Conservation (phyloP, 2,113 vertebrate genomes). For the Tychaedon coryphoeus region DNA sequence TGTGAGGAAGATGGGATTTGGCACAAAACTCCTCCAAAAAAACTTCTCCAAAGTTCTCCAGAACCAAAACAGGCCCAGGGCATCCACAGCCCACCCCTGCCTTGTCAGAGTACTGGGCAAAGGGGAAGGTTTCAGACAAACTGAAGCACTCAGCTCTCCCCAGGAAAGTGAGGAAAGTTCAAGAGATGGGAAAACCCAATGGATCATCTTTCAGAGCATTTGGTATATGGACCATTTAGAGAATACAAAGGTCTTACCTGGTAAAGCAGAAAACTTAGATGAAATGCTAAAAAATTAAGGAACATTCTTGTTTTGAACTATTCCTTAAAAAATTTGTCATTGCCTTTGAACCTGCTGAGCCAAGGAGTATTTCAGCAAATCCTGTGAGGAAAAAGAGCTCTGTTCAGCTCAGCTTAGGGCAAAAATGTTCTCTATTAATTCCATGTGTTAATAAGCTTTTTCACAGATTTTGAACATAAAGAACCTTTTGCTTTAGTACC, state of each 20-base stretch:
- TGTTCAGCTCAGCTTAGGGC: neutral
- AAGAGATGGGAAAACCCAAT: neutral
- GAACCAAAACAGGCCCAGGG: neutral
- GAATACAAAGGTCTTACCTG: neutral
- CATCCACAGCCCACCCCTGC: neutral
- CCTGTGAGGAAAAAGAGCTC: neutral
- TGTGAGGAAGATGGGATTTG: neutral
- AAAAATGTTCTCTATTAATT: neutral
- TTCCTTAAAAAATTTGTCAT: neutral
- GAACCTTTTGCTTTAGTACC: constrained; percentile 5
- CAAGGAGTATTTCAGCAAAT: neutral
- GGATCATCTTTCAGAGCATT: neutral
- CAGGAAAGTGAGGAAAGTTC: neutral
- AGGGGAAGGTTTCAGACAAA: neutral
- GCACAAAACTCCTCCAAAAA: neutral
- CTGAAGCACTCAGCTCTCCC: neutral
- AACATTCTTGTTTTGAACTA: neutral
- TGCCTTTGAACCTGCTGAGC: neutral
- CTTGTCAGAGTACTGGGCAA: fast-evolving
- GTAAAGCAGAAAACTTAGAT: neutral
- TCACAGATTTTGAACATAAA: constrained; percentile 37
- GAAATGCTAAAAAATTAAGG: neutral
- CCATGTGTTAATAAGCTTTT: constrained; percentile 23
- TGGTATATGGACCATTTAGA: neutral
- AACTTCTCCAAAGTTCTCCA: neutral